These are phyloP conservation scores for Myopa testacea DNA, from an alignment of 2,888 invertebrate genomes.

Conservation along the genomic window DNA sequence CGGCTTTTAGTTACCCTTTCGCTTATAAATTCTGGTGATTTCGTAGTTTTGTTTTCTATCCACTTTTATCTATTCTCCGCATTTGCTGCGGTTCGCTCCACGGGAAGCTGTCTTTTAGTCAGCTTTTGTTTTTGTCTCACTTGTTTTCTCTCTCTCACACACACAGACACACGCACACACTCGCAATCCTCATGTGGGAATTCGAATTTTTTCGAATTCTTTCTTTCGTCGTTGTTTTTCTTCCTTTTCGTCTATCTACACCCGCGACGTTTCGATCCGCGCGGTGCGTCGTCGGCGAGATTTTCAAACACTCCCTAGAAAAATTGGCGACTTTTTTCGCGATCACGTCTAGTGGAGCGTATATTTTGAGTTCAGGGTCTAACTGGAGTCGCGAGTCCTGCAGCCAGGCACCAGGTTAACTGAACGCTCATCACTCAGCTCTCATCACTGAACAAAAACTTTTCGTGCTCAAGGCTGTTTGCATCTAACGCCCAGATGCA, in stretches of 20 bases:
- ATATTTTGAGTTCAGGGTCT: no score
- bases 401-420: no score
- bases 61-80: not conserved
- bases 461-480: slow-evolving; percentile 17
- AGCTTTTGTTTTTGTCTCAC: slow-evolving; percentile 38
- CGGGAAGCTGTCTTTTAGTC: slow-evolving; percentile 41
- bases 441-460: not conserved
- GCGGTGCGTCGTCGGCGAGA: slow-evolving; percentile 44
- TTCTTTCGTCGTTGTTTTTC: slow-evolving; percentile 47
- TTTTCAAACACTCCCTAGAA: slow-evolving; percentile 36
- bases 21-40: not conserved
- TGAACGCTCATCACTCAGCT: no score
- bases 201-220: slow-evolving; percentile 40
- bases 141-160: slow-evolving; percentile 30
- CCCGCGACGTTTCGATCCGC: slow-evolving; percentile 54
- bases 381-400: no score
- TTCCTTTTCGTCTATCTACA: slow-evolving; percentile 51
- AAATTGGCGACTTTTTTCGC: slow-evolving; percentile 20
- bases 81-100: slow-evolving; percentile 19
- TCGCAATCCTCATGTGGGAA: slow-evolving; percentile 36
- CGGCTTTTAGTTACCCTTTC: slow-evolving; percentile 6
- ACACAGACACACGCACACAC: slow-evolving; percentile 26
- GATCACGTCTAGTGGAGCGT: slow-evolving; percentile 18
- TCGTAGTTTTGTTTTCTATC: no score
- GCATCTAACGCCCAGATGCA: slow-evolving; percentile 50